Evolutionary conservation across 2,888 invertebrate genomes (phyloP), one percentile per base, ranked within the genome.

Genomic region (Physocephala rufipes): DNA sequence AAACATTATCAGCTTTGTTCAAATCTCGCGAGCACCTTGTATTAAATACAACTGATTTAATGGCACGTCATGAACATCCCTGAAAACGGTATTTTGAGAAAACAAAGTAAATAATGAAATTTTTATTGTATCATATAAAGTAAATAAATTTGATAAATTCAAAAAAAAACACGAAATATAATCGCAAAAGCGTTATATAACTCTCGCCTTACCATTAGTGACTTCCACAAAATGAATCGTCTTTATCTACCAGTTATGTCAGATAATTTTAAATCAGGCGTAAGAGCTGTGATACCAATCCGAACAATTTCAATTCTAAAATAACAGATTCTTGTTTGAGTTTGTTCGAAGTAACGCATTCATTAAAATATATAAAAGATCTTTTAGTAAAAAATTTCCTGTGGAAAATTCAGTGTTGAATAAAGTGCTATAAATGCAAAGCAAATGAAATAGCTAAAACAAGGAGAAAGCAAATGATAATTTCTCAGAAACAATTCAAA

Each of bases 161-260:
- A 13, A 7, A 49, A 9, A 45, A 51, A 53, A 53, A 3, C 53
- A 53, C 12, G 19, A 5, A 53, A 24, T 53, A 53, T 36, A 53
- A 53, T 19, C 49, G 16, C 49, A 12, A 24, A 53, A 7, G 9
- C 53, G n/a, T 21, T 53, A 12, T 19, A 49, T n/a, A 4, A 21
- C 9, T 24, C 9, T 21, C 53, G n/a, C 12, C 53, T n/a, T n/a
- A 53, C 65, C 51, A 49, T 26, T 9, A 30, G n/a, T 4, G 53
- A 36, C 65, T 55, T 28, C 63, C 55, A 45, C 59, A 19, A 67
- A 71, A 71, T 64, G 36, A 36, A n/a, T 67, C 71, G 65, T 70
- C 70, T 74, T 72, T 74, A 74, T 74, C 74, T 72, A 43, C 55
- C 13, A 68, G 59, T 53, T 66, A 19, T 28, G 67, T 19, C 67